Percentiles rank a stretch among this genome's conserved stretches.
Conservation (phyloP, 2,113 vertebrate species). For the Bungarus multicinctus region DNA sequence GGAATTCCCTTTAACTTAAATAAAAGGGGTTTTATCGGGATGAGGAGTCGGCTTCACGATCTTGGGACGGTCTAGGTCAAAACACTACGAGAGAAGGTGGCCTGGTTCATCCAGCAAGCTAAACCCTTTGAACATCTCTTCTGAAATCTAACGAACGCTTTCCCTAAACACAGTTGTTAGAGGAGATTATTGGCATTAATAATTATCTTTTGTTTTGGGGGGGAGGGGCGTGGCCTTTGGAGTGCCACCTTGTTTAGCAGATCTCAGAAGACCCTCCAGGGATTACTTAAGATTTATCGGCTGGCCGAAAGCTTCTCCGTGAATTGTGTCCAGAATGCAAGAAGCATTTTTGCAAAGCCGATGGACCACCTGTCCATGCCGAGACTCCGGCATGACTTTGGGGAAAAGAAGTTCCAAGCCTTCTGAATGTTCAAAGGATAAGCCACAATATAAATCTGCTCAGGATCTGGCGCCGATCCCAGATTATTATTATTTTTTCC, state of each 20-base stretch:
- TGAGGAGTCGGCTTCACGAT: too few relatives aligned
- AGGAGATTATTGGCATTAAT: neutral
- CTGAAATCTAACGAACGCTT: neutral
- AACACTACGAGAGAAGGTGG: neutral
- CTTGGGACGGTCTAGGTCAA: too few relatives aligned
- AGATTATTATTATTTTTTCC: neutral
- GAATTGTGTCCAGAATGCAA: neutral
- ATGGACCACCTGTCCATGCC: neutral
- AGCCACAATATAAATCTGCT: neutral
- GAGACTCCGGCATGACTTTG: neutral
- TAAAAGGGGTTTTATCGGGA: too few relatives aligned
- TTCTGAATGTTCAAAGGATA: constrained; percentile 8
- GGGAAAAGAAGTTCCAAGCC: neutral
- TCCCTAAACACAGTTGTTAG: neutral
- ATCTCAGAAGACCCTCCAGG: neutral
- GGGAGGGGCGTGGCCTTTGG: neutral
- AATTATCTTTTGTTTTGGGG: neutral
- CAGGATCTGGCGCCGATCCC: neutral
- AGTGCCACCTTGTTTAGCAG: neutral
- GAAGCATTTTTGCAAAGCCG: neutral
- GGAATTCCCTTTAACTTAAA: too few relatives aligned
- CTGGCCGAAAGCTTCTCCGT: neutral
- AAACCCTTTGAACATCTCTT: neutral
- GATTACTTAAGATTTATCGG: neutral
- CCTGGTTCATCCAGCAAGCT: neutral